Base-by-base conservation (phyloP, 1,140 invertebrate species). In the Brachionus manjavacas region DNA sequence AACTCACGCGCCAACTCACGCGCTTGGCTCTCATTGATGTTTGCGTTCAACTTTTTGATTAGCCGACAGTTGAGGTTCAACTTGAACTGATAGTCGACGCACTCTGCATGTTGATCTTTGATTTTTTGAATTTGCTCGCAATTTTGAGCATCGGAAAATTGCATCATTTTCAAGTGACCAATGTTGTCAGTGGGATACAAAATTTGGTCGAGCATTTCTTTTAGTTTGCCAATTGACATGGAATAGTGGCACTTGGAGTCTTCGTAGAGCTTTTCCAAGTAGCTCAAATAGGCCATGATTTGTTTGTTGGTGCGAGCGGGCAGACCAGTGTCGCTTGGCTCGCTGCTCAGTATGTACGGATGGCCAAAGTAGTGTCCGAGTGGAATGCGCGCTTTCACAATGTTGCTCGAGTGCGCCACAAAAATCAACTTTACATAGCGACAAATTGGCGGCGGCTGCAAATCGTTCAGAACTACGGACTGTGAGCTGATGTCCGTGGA, bases 371-470 rank as follows among this genome's bases (percentile, higher is more conserved):
- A 43, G 83, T 84, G 76, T 14, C 41, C 83, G 1, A 84, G n/a
- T 1, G 39, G 74, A 43, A 76, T 66, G 39, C 14, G 46, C 41
- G 64, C 55, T 60, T 76, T 83, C 8, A 66, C 74, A 46, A 35
- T 60, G 20, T 49, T 78, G 46, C n/a, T 84, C 20, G 70, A 43
- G 39, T 66, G n/a, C 14, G 52, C 43, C 28, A 84, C 60, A 46
- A 66, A 64, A 41, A 85, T 86, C 89, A 95, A 93, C 92, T 96
- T 96, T 41, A 96, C 91, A 89, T 93, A 97, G 88, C 94, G 91
- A 87, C 94, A 96, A 60, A 96, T 91, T 0, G 94, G 94, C 16
- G 95, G 93, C 20, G 95, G 95, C 88, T 95, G 94, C 66, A 97
- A 91, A 90, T 96, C 94, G 85, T 92, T 94, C 85, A 96, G 92